phyloP scores from a whole-genome alignment of 2,888 invertebrate species.

The Meiosimyza decipiens region DNA sequence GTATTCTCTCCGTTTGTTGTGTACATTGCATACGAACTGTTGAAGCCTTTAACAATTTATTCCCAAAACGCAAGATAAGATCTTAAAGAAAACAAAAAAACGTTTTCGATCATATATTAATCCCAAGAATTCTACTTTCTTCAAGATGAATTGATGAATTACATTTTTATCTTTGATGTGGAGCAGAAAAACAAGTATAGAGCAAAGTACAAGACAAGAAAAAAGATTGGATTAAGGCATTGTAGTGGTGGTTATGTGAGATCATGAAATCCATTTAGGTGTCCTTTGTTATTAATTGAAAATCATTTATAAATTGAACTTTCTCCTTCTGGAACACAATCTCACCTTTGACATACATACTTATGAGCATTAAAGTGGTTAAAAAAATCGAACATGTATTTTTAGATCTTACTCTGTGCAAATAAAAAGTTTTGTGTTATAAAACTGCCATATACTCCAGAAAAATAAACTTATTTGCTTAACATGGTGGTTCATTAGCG shows the following conservation, averaged over 20 bases:
- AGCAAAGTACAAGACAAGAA: background rate
- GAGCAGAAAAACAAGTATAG: background rate
- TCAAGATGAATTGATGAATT: slow-evolving; percentile 17
- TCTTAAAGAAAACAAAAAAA: background rate
- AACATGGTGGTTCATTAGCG: too few relatives aligned
- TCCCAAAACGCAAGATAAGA: too few relatives aligned
- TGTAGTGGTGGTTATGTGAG: background rate
- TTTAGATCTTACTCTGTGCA: too few relatives aligned
- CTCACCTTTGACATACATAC: too few relatives aligned
- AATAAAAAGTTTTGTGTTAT: too few relatives aligned
- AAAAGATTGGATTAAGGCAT: background rate
- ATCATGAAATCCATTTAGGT: background rate
- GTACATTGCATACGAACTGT: too few relatives aligned
- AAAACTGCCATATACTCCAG: too few relatives aligned
- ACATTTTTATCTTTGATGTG: slow-evolving; percentile 10
- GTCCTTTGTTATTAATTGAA: slow-evolving; percentile 18
- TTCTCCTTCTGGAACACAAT: background rate
- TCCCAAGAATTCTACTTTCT: background rate
- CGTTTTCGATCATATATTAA: background rate
- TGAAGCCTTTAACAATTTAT: background rate
- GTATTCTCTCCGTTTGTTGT: too few relatives aligned
- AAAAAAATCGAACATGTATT: too few relatives aligned
- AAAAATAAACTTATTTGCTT: too few relatives aligned
- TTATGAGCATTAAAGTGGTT: too few relatives aligned
- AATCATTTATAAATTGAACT: slow-evolving; percentile 21